Evolutionary conservation across 1,140 invertebrate genomes (phyloP).

Genomic region (Drosophila arizonae): DNA sequence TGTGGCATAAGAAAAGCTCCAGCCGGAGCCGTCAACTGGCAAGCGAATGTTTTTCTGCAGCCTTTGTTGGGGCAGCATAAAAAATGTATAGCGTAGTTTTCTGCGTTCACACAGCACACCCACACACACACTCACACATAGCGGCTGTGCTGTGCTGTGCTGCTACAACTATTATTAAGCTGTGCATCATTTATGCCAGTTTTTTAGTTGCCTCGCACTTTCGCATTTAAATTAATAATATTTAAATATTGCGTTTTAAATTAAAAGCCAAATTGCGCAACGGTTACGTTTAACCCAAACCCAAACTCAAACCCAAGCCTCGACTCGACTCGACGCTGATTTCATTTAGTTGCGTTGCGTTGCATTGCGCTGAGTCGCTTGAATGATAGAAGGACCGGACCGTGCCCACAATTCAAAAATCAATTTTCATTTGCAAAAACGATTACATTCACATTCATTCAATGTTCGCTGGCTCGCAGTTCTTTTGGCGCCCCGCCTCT

Average conservation of each 20-base stretch:
- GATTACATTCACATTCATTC: slow-evolving; percentile 81
- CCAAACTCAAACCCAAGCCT: background rate
- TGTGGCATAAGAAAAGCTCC: slow-evolving; percentile 62
- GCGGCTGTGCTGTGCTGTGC: background rate
- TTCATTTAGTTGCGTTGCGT: slow-evolving; percentile 71
- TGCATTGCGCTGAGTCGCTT: slow-evolving; percentile 26
- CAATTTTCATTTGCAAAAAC: slow-evolving; percentile 81
- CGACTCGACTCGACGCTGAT: slow-evolving; percentile 46
- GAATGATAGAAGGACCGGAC: slow-evolving; percentile 56
- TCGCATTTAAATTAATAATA: slow-evolving; percentile 59
- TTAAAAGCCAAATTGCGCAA: slow-evolving; percentile 69
- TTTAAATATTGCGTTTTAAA: slow-evolving; percentile 72
- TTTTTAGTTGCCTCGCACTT: slow-evolving; percentile 20
- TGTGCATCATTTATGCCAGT: slow-evolving; percentile 67
- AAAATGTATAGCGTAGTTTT: slow-evolving; percentile 77
- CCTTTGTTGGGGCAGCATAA: slow-evolving; percentile 58
- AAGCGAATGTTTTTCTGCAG: slow-evolving; percentile 52
- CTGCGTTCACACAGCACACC: slow-evolving; percentile 44
- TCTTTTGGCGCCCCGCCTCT: slow-evolving; percentile 9
- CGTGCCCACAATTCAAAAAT: slow-evolving; percentile 78
- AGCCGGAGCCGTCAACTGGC: slow-evolving; percentile 32
- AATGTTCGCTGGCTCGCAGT: slow-evolving; percentile 74
- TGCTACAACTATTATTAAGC: slow-evolving; percentile 51
- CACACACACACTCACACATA: slow-evolving; percentile 27
- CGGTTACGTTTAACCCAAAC: slow-evolving; percentile 7